Percentiles rank a stretch among this genome's conserved stretches.
Evolutionary conservation across 2,888 invertebrate species (phyloP).

Genomic region (Eledone cirrhosa): DNA sequence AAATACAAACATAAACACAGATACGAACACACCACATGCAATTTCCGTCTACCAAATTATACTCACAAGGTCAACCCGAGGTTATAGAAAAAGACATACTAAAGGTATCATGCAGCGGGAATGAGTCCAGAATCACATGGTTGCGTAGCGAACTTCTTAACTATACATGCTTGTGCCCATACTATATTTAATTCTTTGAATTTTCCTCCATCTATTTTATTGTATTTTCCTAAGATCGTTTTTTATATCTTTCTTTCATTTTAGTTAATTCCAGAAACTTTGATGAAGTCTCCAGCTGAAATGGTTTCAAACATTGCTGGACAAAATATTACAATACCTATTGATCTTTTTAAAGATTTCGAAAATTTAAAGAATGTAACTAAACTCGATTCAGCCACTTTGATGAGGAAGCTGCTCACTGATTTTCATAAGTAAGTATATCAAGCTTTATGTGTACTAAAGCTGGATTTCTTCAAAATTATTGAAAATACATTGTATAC

Average conservation of each 20-base stretch:
- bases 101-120: too few species aligned
- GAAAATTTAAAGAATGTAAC: constrained; percentile 51
- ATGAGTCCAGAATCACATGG: too few species aligned
- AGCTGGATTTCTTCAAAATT: too few species aligned
- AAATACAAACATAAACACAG: too few species aligned
- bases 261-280: background rate
- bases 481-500: too few species aligned
- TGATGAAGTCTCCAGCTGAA: background rate
- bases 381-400: constrained; percentile 48
- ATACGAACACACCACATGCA: too few species aligned
- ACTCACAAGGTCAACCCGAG: too few species aligned
- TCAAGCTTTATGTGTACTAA: background rate
- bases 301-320: background rate
- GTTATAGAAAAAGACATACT: too few species aligned
- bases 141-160: too few species aligned
- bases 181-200: background rate
- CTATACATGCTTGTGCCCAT: too few species aligned
- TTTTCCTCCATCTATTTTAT: background rate
- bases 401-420: constrained; percentile 53
- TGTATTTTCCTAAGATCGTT: background rate
- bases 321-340: constrained; percentile 48
- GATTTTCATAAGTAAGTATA: constrained; percentile 50
- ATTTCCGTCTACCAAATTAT: too few species aligned
- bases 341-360: constrained; percentile 55
- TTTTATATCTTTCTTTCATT: background rate